Evolutionary conservation across 2,113 vertebrate species (phyloP), one percentile per base, ranked within the genome.

Genomic region (Pteruthius melanotis): DNA sequence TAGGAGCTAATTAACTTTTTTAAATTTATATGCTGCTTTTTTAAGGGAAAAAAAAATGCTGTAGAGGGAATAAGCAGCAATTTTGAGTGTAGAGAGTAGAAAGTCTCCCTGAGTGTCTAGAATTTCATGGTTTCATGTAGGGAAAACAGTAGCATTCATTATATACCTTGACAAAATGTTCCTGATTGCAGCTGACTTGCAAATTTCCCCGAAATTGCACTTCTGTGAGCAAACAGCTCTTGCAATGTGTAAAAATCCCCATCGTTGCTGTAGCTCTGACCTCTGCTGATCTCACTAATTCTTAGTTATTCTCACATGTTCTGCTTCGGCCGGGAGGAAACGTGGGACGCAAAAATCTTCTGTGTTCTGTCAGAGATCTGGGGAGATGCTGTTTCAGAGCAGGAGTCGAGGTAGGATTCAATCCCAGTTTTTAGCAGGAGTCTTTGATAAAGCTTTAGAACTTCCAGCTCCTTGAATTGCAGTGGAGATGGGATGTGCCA

Each of bases 81-180:
- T 94, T 91, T 92, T 40, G 84, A 85, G 60, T 83, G 56, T 31
- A 20, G 50, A 11, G 35, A 76, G 68, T 59, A 91, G 56, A 75
- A 96, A 85, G 44, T 72, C 89, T 93, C 81, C 52, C 52, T 82
- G 86, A 69, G 28, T 84, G 79, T 94, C 90, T 96, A 82, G 92
- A 87, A 92, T 97, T 97, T 96, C 96, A 79, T 84, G 83, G 61
- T 57, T 94, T 78, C 57, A 28, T 16, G 26, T 72, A 12, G 79
- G 40, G 82, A 68, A 87, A 96, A 94, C 94, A 97, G 95, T 70
- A 95, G 94, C 93, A 92, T 94, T 95, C 95, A 91, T 97, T 96
- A 83, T 95, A 27, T 86, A 77, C 85, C 79, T 63, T 83, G 91
- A 93, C 72, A 71, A 69, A 88, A 69, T 31, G 19, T 37, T 87